Base-by-base conservation (phyloP, 2,797 vertebrate genomes). In the Phoebastria nigripes region DNA sequence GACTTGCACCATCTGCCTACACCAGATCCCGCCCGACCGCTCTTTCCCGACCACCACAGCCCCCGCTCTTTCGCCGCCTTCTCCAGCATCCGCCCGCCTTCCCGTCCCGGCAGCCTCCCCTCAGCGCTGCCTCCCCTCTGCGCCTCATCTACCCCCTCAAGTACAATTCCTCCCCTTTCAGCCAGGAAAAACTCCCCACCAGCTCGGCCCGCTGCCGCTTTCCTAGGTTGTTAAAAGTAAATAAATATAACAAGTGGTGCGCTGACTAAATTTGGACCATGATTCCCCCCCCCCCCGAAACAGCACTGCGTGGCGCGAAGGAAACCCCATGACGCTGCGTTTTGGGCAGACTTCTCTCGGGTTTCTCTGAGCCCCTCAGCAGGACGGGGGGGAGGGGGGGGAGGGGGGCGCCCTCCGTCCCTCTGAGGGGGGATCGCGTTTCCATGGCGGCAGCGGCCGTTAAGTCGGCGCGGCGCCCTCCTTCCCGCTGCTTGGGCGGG, bases 51-150 rank as follows among this genome's bases (percentile, higher is more conserved):
- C n/a, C 19, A 4, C 69, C 55, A 33, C 84, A 8, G 20, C 67
- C 24, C 12, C 4, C 14, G 7, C n/a, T 2, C 1, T 14, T 22
- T 65, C 46, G 0, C 56, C 24, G 9, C 37, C 21, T 7, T 12
- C 35, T 9, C 51, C 77, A 13, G 16, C 58, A 35, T 42, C 54
- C 5, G 3, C 11, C 51, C 31, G 16, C 22, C 46, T 18, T 33
- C 67, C 80, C 19, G 26, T 56, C 28, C 21, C 55, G 4, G 6
- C 55, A 35, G 13, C 21, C 33, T 35, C 14, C 33, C 37, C 29
- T 37, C 28, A 11, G 49, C 31, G 10, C n/a, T 4, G 47, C 62
- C 11, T 26, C 28, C 44, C 15, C 19, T 8, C 42, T 4, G 21
- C 17, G 54, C 69, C 10, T n/a, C 46, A 3, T 16, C 28, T 15